phyloP scores from a whole-genome alignment of 2,113 vertebrate species.

The Myanophis thanlyinensis region DNA sequence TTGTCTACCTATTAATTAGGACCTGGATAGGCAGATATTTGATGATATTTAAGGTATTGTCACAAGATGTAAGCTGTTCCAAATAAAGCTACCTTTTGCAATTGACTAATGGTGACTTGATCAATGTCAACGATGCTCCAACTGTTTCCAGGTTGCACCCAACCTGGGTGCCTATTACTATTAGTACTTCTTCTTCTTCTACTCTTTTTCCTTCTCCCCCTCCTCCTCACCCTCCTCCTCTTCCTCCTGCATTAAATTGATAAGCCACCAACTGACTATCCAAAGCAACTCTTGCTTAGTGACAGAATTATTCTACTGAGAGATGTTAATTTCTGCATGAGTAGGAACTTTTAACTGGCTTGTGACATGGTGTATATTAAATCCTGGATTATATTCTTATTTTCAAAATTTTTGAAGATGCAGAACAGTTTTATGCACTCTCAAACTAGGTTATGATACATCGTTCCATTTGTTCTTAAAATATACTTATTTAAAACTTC shows the following conservation, averaged over 20 bases:
- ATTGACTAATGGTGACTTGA: neutral
- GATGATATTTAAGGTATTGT: neutral
- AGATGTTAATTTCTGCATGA: conserved; percentile 7
- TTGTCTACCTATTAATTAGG: neutral
- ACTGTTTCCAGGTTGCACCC: neutral
- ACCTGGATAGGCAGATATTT: neutral
- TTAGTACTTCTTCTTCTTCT: neutral
- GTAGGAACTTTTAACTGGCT: conserved; percentile 19
- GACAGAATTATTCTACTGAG: neutral
- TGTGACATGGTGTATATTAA: conserved; percentile 16
- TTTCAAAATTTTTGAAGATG: conserved; percentile 32
- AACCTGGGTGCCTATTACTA: neutral
- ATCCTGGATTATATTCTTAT: conserved; percentile 24
- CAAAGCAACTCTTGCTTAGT: neutral
- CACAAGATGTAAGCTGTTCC: neutral
- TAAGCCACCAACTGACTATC: neutral
- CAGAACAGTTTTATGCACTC: conserved; percentile 18
- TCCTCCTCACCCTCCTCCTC: fast-evolving
- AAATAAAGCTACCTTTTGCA: neutral
- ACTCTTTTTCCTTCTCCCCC: fast-evolving
- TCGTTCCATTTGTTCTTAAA: conserved; percentile 9
- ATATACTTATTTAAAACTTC: conserved; percentile 25
- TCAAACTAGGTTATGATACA: conserved; percentile 21
- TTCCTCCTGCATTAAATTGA: neutral
- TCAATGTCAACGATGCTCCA: neutral